phyloP scores from a whole-genome alignment of 2,113 vertebrate species.

The cattle (Bos taurus) region DNA sequence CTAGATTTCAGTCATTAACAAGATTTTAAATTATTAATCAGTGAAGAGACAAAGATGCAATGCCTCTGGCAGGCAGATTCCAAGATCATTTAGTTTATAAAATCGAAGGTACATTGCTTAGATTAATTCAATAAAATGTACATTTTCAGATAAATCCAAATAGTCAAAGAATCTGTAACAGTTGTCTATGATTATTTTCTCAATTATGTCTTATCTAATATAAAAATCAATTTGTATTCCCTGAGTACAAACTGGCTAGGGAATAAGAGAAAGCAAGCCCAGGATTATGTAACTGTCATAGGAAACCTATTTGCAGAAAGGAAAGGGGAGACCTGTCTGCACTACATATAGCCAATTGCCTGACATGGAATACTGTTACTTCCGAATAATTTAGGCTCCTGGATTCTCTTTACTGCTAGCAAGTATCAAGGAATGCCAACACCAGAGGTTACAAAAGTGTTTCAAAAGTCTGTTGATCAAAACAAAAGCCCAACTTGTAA shows the following conservation, averaged over 20 bases:
- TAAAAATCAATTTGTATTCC: constrained; percentile 43
- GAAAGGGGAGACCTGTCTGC: background rate
- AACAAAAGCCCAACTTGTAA: background rate
- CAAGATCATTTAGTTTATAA: background rate
- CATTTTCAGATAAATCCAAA: background rate
- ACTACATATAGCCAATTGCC: background rate
- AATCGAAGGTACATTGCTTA: background rate
- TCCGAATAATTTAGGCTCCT: background rate
- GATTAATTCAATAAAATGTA: background rate
- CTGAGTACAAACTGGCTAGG: constrained; percentile 50
- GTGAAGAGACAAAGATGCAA: background rate
- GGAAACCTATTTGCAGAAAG: background rate
- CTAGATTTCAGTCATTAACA: background rate
- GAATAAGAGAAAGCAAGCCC: constrained; percentile 25
- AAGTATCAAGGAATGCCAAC: background rate
- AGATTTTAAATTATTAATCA: constrained; percentile 13
- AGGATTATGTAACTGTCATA: background rate
- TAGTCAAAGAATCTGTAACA: background rate
- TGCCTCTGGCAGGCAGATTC: background rate
- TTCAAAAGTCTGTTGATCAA: background rate
- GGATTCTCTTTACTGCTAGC: background rate
- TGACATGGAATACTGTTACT: background rate
- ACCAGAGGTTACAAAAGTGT: background rate
- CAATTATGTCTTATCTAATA: background rate
- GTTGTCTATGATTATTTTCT: constrained; percentile 21